Percentiles rank a stretch among this genome's conserved stretches.
Evolutionary conservation across 2,797 vertebrate species (phyloP).

Genomic region (Hylomyscus alleni): DNA sequence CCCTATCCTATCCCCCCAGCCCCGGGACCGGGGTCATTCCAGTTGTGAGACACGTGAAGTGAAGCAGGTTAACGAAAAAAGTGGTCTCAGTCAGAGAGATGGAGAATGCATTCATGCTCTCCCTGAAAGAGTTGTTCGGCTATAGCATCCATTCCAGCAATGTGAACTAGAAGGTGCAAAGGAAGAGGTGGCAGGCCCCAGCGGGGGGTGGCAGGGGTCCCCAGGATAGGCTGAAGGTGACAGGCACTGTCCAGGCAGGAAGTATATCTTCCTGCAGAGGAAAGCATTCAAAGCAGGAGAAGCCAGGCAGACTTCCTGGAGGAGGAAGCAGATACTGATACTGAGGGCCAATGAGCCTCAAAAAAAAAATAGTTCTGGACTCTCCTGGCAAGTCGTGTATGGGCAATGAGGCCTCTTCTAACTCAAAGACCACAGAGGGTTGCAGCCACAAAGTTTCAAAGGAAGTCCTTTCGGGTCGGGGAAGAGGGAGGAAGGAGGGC

Average conservation of each 20-base stretch:
- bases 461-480: neutral
- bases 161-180: neutral
- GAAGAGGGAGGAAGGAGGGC: fast-evolving
- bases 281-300: neutral
- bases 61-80: neutral
- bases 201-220: neutral
- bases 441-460: neutral
- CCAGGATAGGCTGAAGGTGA: neutral
- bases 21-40: neutral
- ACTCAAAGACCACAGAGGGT: neutral
- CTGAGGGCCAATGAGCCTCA: neutral
- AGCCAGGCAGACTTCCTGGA: neutral
- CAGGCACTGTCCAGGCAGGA: neutral
- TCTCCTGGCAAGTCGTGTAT: neutral
- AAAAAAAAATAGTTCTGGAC: neutral
- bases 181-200: neutral
- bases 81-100: neutral
- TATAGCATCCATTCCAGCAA: neutral
- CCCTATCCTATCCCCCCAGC: neutral
- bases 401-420: neutral
- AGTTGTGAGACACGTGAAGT: neutral
- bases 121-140: neutral
- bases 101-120: neutral
- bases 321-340: neutral
- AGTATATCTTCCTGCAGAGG: neutral